Evolutionary conservation across 2,113 vertebrate species (phyloP), one percentile per base, ranked within the genome.

Genomic region (Erinaceus europaeus): DNA sequence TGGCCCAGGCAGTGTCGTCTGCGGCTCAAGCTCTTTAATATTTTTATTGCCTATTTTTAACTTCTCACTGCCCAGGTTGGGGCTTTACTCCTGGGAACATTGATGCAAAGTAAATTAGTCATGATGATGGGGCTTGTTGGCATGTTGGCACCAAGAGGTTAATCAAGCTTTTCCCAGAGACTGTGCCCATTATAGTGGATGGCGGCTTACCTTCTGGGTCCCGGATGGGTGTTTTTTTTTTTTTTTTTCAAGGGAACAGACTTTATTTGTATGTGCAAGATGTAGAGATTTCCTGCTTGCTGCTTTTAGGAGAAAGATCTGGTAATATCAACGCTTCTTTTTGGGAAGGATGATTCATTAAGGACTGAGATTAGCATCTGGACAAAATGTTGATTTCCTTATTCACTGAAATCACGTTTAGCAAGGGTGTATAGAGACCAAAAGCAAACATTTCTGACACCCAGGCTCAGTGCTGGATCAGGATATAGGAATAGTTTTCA

Each of bases 231-330:
- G n/a, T n/a, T 85, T 79, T 76, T 80, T 34, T 73, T 38, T 15
- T 29, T 85, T 88, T 69, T 72, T 59, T 76, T 65, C 69, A 29
- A 12, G 6, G 11, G 32, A 76, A 68, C 1, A n/a, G 32, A 46
- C 18, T 67, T 53, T 91, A 74, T 92, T 61, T 91, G 9, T 86
- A 67, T 38, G 8, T 84, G 89, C 76, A 90, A 84, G 23, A 53
- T 4, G 10, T 34, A 65, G 36, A 73, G 6, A 12, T 82, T 86
- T 77, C 5, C 15, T 77, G 0, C 34, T 44, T 88, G 17, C 57
- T 76, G 52, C 46, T 69, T 80, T 62, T 62, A 40, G 61, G 50
- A 38, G 42, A 86, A 88, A 61, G 12, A 17, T 48, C 27, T 64
- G 14, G 2, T 9, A 44, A 73, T 15, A 55, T 13, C 64, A 69